phyloP scores from a whole-genome alignment of 2,888 invertebrate genomes.

The Gibbula magus region DNA sequence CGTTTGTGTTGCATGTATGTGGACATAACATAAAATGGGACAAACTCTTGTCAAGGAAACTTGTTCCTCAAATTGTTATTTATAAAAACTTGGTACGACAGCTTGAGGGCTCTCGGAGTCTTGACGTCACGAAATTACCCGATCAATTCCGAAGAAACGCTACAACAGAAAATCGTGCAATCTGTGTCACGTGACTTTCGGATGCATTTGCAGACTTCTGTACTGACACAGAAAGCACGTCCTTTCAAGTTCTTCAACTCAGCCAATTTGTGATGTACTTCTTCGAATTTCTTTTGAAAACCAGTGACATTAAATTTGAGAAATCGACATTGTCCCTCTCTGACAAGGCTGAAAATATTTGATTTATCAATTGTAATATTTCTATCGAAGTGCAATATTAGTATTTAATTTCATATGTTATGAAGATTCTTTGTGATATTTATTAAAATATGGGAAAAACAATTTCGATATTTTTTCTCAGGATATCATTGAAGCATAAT shows the following conservation, averaged over 20 bases:
- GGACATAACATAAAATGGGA: constrained; percentile 5
- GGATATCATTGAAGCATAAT: neutral
- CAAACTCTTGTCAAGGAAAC: neutral
- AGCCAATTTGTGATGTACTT: constrained; percentile 18
- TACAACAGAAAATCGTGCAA: neutral
- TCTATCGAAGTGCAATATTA: constrained; percentile 27
- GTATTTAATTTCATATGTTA: constrained; percentile 17
- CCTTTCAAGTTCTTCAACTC: neutral
- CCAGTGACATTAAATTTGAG: neutral
- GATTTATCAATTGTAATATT: constrained; percentile 25
- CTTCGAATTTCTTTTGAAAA: neutral
- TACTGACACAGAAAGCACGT: neutral
- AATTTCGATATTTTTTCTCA: constrained; percentile 1
- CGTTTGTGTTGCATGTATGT: constrained; percentile 26
- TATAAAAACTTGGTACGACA: neutral
- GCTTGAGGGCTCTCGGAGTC: neutral
- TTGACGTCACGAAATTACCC: constrained; percentile 7
- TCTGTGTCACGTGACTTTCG: neutral
- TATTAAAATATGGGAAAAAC: constrained; percentile 24
- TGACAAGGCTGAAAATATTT: constrained; percentile 12
- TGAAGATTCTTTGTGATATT: constrained; percentile 27
- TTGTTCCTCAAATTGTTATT: constrained; percentile 3
- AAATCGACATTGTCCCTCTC: neutral
- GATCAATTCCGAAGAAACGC: neutral
- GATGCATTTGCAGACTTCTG: neutral